These are phyloP conservation scores for Mythimna vitellina DNA, from an alignment of 2,888 invertebrate genomes.

Conservation along the genomic window DNA sequence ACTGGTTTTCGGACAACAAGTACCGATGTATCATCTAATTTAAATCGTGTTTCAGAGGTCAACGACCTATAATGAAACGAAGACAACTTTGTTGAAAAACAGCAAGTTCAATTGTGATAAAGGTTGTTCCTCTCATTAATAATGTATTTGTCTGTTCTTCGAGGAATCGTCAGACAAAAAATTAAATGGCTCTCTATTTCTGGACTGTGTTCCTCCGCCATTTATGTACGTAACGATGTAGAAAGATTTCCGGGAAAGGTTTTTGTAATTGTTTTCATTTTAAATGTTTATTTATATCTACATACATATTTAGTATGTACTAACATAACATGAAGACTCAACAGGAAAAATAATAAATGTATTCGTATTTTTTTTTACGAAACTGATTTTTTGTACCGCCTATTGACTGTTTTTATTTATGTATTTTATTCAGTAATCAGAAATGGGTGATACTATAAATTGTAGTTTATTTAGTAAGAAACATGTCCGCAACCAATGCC, in stretches of 20 bases:
- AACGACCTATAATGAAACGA: constrained; percentile 58
- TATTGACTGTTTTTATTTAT: too few relatives aligned
- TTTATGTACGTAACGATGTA: constrained; percentile 17
- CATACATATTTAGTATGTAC: too few relatives aligned
- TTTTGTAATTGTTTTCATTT: constrained; percentile 16
- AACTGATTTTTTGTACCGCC: too few relatives aligned
- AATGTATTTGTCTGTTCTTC: constrained; percentile 54
- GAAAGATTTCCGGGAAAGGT: constrained; percentile 4
- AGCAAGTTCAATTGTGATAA: constrained; percentile 53
- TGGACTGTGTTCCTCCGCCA: constrained; percentile 5
- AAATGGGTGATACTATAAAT: too few relatives aligned
- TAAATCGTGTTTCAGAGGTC: constrained; percentile 56
- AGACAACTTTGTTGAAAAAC: constrained; percentile 55
- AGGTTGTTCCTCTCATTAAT: constrained; percentile 59
- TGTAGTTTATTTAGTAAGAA: too few relatives aligned
- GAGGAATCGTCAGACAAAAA: constrained; percentile 47
- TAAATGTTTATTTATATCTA: background rate
- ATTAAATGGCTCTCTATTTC: constrained; percentile 45
- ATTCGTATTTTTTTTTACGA: too few relatives aligned
- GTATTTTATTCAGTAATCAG: too few relatives aligned
- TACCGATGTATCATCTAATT: constrained; percentile 50
- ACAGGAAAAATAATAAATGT: too few relatives aligned
- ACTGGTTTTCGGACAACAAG: constrained; percentile 18
- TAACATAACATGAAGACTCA: too few relatives aligned
- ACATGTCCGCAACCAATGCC: too few relatives aligned